These are phyloP conservation scores for Anabas testudineus DNA, from an alignment of 2,797 vertebrate species.

Conservation along the genomic window DNA sequence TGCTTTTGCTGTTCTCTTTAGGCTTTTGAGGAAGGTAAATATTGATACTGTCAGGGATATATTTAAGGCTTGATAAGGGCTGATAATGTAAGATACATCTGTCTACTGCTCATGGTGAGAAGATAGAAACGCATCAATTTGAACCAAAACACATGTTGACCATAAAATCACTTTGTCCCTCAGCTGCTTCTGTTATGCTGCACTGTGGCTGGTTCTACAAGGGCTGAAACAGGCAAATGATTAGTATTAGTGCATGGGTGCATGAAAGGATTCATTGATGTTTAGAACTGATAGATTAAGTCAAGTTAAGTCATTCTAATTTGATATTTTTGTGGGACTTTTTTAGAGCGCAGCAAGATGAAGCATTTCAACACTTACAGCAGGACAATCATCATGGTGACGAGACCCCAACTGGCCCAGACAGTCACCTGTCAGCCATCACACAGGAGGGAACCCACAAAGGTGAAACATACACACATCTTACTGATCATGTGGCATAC, in stretches of 20 bases:
- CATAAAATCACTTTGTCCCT: not conserved
- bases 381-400: not conserved
- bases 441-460: slow-evolving; percentile 29
- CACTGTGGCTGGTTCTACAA: not conserved
- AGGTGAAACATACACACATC: slow-evolving; percentile 43
- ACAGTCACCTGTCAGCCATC: slow-evolving; percentile 1
- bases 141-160: too few species aligned
- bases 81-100: not conserved
- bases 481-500: not conserved
- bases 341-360: slow-evolving; percentile 39
- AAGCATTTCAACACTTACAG: slow-evolving; percentile 21
- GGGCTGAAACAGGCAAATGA: not conserved
- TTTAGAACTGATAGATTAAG: not conserved
- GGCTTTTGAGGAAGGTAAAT: not conserved
- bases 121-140: too few species aligned
- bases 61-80: not conserved
- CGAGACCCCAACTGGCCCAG: slow-evolving; percentile 15
- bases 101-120: too few species aligned
- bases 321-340: not conserved
- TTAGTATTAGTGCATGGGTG: not conserved
- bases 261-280: not conserved
- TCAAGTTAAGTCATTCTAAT: not conserved
- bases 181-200: not conserved
- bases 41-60: not conserved
- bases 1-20: not conserved